phyloP scores from a whole-genome alignment of 2,888 invertebrate genomes.

The Glyphotaelius pellucidus region DNA sequence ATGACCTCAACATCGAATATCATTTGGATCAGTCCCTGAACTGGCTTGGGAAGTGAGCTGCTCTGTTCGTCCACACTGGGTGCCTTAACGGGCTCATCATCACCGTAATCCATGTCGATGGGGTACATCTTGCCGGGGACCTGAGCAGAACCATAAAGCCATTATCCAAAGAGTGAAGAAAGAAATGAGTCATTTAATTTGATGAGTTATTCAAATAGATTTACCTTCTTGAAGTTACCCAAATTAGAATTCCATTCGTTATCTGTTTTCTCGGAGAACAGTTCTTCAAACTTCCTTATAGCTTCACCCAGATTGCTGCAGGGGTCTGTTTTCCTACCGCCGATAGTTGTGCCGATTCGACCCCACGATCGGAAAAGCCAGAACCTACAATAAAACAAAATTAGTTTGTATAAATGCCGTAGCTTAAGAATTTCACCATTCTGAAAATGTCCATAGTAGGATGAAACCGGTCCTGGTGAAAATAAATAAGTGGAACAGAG shows the following conservation, averaged over 20 bases:
- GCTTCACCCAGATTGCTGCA: conserved; percentile 77
- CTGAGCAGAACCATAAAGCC: conserved; percentile 68
- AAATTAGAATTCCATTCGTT: conserved; percentile 84
- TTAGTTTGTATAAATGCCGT: not conserved
- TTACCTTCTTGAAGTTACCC: conserved; percentile 81
- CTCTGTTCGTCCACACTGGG: conserved; percentile 74
- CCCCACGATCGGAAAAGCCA: conserved; percentile 97
- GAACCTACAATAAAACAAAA: conserved; percentile 73
- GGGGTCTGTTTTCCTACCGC: conserved; percentile 82
- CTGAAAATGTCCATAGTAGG: no score
- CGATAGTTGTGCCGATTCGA: conserved; percentile 96
- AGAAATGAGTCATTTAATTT: not conserved
- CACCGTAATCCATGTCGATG: conserved; percentile 92
- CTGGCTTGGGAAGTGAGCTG: conserved; percentile 79
- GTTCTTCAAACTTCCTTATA: conserved; percentile 78
- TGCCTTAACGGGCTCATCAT: conserved; percentile 74
- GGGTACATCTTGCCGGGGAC: conserved; percentile 88
- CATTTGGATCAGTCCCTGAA: conserved; percentile 89
- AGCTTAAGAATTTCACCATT: no score
- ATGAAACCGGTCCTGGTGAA: no score
- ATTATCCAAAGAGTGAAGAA: not conserved
- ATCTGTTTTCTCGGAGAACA: conserved; percentile 89
- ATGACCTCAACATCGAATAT: conserved; percentile 95
- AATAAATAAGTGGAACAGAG: no score
- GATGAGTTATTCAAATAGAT: not conserved